phyloP scores from a whole-genome alignment of 2,113 vertebrate genomes.

The Syrrhaptes paradoxus region DNA sequence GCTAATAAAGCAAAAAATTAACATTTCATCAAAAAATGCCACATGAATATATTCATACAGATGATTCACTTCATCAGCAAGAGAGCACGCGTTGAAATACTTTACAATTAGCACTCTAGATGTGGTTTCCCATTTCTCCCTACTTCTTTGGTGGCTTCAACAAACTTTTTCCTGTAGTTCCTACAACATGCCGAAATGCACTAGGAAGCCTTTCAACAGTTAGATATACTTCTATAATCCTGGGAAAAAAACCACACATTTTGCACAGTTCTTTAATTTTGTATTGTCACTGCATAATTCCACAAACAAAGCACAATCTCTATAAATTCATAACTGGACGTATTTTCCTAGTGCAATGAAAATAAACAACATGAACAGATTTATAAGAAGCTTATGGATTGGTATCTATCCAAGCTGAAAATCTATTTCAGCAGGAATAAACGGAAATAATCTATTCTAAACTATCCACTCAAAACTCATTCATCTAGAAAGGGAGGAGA shows the following conservation, averaged over 20 bases:
- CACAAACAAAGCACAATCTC: background rate
- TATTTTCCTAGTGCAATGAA: background rate
- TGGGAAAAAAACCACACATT: background rate
- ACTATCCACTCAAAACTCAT: background rate
- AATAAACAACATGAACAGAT: background rate
- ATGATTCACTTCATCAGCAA: slow-evolving; percentile 63
- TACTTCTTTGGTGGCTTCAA: slow-evolving; percentile 48
- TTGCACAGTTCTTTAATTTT: background rate
- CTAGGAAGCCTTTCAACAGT: slow-evolving; percentile 36
- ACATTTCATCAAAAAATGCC: slow-evolving; percentile 66
- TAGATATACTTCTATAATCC: background rate
- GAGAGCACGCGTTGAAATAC: slow-evolving; percentile 40
- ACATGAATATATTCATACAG: slow-evolving; percentile 50
- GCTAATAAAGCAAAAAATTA: slow-evolving; percentile 62
- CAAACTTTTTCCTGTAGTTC: slow-evolving; percentile 6
- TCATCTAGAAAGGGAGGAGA: background rate
- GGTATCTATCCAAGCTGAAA: background rate
- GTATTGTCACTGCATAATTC: background rate
- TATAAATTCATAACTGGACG: background rate
- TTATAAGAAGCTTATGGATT: background rate
- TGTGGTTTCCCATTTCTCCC: slow-evolving; percentile 53
- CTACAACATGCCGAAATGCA: background rate
- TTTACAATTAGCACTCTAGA: slow-evolving; percentile 50
- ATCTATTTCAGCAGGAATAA: background rate
- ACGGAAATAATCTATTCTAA: background rate